Percentiles rank a stretch among this genome's conserved stretches.
phyloP scores from a whole-genome alignment of 2,113 vertebrate genomes.

The Atherinomorus stipes region DNA sequence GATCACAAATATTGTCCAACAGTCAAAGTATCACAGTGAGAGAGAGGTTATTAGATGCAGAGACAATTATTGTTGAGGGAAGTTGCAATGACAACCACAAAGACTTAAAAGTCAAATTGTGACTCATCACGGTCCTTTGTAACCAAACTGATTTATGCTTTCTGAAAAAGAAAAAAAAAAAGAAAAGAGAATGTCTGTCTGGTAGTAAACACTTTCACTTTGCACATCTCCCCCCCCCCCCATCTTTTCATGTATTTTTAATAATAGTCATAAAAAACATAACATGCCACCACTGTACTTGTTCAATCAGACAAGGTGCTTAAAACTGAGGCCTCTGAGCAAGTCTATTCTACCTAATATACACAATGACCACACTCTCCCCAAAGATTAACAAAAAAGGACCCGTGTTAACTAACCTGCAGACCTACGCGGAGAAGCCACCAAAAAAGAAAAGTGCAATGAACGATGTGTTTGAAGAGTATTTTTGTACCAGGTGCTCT shows the following conservation, averaged over 20 bases:
- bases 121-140: slow-evolving; percentile 55
- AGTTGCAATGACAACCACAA: slow-evolving; percentile 75
- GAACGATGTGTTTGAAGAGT: slow-evolving; percentile 64
- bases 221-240: slow-evolving; percentile 17
- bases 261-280: slow-evolving; percentile 45
- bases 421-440: slow-evolving; percentile 40
- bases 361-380: slow-evolving; percentile 31
- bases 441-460: slow-evolving; percentile 71
- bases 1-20: slow-evolving; percentile 45
- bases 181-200: slow-evolving; percentile 42
- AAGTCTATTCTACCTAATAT: slow-evolving; percentile 67
- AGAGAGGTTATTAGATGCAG: slow-evolving; percentile 53
- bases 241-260: slow-evolving; percentile 53
- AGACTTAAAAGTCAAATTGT: slow-evolving; percentile 65
- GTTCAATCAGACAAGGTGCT: slow-evolving; percentile 72
- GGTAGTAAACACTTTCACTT: slow-evolving; percentile 50
- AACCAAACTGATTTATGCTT: slow-evolving; percentile 58
- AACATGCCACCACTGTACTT: slow-evolving; percentile 51
- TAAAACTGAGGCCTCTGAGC: slow-evolving; percentile 67
- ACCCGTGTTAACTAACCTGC: slow-evolving; percentile 40
- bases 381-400: slow-evolving; percentile 63
- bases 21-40: slow-evolving; percentile 33
- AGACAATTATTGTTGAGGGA: slow-evolving; percentile 63
- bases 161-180: slow-evolving; percentile 31
- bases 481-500: slow-evolving; percentile 69